Conservation (phyloP, 2,113 vertebrate species). For the Oreotrochilus melanogaster region DNA sequence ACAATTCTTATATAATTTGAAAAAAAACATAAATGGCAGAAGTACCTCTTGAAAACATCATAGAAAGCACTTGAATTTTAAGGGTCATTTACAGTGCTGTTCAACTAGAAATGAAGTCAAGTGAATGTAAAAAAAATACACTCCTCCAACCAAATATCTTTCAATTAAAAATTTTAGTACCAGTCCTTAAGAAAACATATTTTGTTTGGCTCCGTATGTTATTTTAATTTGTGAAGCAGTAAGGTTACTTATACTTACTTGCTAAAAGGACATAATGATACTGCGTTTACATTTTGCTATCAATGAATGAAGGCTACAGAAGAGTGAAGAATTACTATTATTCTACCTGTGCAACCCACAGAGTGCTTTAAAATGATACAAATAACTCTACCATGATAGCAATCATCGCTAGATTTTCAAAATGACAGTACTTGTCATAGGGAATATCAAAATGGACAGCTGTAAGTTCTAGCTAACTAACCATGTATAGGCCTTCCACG, state of each 20-base stretch:
- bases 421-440: background rate
- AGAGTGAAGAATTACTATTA: background rate
- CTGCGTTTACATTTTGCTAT: background rate
- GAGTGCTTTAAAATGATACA: background rate
- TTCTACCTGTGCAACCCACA: background rate
- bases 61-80: conserved; percentile 13
- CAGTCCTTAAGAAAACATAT: background rate
- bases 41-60: background rate
- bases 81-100: background rate
- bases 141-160: background rate
- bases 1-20: background rate
- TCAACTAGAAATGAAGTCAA: background rate
- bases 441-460: background rate
- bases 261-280: background rate
- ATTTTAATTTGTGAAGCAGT: background rate
- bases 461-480: background rate
- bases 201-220: background rate
- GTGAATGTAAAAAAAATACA: background rate
- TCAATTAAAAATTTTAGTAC: background rate
- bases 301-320: background rate
- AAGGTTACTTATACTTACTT: background rate
- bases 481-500: fast-evolving
- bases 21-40: background rate
- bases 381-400: background rate
- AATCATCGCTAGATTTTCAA: background rate